These are phyloP conservation scores for Premnoplex brunnescens DNA, from an alignment of 2,797 vertebrate genomes.

Conservation along the genomic window DNA sequence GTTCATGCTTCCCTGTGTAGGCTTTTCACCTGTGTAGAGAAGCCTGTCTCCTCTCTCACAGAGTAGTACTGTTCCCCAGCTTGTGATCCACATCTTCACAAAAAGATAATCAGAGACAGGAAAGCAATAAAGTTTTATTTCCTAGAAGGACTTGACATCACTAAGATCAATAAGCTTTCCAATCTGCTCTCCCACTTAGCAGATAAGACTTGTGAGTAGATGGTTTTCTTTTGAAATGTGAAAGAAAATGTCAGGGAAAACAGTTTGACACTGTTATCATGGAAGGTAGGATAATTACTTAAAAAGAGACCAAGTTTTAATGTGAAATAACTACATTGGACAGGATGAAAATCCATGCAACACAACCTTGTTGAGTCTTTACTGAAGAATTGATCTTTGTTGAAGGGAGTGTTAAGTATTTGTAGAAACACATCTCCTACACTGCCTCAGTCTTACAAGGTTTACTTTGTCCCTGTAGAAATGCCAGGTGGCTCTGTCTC, in stretches of 20 bases:
- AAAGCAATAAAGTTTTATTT: conserved; percentile 20
- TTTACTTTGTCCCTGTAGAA: background rate
- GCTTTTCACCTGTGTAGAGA: background rate
- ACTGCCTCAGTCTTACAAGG: background rate
- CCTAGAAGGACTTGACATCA: background rate
- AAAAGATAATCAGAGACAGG: background rate
- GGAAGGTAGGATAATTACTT: background rate
- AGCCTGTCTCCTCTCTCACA: background rate
- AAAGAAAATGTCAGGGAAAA: background rate
- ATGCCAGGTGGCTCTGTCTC: background rate
- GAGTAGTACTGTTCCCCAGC: background rate
- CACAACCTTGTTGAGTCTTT: background rate
- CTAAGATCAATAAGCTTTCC: background rate
- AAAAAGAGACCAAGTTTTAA: background rate
- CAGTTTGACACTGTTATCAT: background rate
- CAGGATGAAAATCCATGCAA: background rate
- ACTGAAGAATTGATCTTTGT: background rate
- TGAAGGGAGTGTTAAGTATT: background rate
- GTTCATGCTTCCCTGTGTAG: background rate
- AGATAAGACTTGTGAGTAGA: background rate
- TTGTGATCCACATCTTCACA: background rate
- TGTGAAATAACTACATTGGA: background rate
- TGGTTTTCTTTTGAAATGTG: background rate
- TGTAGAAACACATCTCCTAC: background rate
- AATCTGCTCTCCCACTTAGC: background rate